Evolutionary conservation across 2,113 vertebrate species (phyloP).

Genomic region (Dermatemys mawii): DNA sequence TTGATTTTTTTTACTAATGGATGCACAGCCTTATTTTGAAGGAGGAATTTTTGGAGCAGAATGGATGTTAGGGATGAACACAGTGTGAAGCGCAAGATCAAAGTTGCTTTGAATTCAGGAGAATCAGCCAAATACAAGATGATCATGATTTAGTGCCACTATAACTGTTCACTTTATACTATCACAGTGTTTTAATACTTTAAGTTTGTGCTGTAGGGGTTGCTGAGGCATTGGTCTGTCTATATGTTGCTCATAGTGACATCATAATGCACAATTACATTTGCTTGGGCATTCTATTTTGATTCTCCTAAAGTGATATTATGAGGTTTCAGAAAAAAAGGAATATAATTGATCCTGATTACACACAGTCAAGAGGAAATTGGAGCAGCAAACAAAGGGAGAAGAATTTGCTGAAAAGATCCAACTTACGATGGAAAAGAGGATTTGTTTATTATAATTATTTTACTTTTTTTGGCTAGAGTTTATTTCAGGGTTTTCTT

Average conservation of each 20-base stretch:
- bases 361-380: background rate
- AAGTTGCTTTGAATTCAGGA: background rate
- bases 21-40: background rate
- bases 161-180: background rate
- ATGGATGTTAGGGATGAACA: background rate
- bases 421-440: background rate
- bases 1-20: background rate
- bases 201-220: background rate
- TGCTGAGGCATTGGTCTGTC: background rate
- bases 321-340: background rate
- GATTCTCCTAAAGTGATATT: background rate
- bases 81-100: background rate
- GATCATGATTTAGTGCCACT: background rate
- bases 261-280: background rate
- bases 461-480: background rate
- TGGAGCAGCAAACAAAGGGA: background rate
- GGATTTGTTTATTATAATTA: background rate
- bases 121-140: background rate
- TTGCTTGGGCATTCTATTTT: background rate
- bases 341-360: background rate
- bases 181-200: background rate
- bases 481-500: background rate
- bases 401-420: background rate
- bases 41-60: background rate
- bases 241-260: background rate